phyloP scores from a whole-genome alignment of 2,797 vertebrate genomes.

The Chanos chanos region DNA sequence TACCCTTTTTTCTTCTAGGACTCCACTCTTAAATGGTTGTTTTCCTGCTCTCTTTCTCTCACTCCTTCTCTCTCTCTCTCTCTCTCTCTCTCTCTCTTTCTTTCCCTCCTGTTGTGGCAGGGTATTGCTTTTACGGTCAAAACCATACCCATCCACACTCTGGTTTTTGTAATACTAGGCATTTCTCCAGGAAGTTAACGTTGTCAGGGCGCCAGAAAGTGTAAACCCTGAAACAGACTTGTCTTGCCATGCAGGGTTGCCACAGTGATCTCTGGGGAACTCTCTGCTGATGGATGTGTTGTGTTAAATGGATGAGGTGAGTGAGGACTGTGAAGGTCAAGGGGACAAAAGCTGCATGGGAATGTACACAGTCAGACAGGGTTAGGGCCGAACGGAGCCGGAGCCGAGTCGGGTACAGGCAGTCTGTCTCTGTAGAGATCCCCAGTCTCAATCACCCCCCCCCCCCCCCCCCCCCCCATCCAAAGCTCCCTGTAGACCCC shows the following conservation, averaged over 20 bases:
- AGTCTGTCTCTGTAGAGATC: not conserved
- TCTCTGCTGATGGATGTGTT: conserved; percentile 38
- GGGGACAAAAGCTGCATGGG: conserved; percentile 46
- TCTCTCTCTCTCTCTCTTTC: conserved; percentile 29
- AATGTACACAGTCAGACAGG: conserved; percentile 42
- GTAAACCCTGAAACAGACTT: conserved; percentile 25
- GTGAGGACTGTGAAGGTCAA: conserved; percentile 35
- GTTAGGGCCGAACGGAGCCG: not conserved
- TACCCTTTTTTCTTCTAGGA: not conserved
- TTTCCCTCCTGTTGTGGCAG: not conserved
- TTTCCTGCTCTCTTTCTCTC: not conserved
- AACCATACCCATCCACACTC: conserved; percentile 2
- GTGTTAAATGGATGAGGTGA: conserved; percentile 31
- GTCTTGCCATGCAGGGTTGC: conserved; percentile 35
- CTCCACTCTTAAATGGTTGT: not conserved
- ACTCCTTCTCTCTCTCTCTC: not conserved
- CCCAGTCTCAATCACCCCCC: conserved; percentile 10
- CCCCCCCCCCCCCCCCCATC: not conserved
- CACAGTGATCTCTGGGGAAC: conserved; percentile 36
- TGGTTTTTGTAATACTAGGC: conserved; percentile 11
- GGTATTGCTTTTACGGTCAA: conserved; percentile 25
- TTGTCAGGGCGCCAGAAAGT: conserved; percentile 44
- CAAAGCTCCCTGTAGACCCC: conserved; percentile 11
- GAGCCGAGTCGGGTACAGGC: not conserved
- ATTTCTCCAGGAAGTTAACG: conserved; percentile 31